Evolutionary conservation across 1,140 invertebrate species (phyloP).

Genomic region (Popillia japonica): DNA sequence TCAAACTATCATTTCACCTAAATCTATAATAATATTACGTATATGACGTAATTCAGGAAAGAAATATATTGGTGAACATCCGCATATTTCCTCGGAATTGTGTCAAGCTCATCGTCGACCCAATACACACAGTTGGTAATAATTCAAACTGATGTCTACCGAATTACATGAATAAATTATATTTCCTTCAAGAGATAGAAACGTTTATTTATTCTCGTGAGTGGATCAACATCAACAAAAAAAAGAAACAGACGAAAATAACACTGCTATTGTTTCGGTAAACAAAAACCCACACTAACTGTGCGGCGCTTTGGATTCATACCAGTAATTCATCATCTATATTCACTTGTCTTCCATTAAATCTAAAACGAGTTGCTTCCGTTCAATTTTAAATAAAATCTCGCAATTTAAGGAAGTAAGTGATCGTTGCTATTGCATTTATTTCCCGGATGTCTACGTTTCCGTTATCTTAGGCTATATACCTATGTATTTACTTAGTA

Average conservation of each 20-base stretch:
- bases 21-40: no score
- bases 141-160: background rate
- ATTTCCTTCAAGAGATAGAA: constrained; percentile 1
- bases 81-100: no score
- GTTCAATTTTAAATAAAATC: background rate
- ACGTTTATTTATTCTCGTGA: background rate
- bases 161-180: background rate
- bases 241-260: background rate
- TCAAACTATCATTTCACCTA: no score
- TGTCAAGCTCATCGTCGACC: background rate
- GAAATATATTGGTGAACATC: no score
- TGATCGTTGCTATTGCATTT: background rate
- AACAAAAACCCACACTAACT: background rate
- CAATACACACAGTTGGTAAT: background rate
- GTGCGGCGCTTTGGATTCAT: background rate
- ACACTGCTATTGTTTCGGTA: background rate
- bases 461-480: background rate
- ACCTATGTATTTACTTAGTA: background rate
- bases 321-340: background rate
- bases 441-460: background rate
- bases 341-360: background rate
- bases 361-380: background rate
- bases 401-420: background rate
- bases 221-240: background rate
- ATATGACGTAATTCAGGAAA: no score